These are phyloP conservation scores for Rhinoderma darwinii DNA, from an alignment of 2,113 vertebrate species.

Conservation along the genomic window DNA sequence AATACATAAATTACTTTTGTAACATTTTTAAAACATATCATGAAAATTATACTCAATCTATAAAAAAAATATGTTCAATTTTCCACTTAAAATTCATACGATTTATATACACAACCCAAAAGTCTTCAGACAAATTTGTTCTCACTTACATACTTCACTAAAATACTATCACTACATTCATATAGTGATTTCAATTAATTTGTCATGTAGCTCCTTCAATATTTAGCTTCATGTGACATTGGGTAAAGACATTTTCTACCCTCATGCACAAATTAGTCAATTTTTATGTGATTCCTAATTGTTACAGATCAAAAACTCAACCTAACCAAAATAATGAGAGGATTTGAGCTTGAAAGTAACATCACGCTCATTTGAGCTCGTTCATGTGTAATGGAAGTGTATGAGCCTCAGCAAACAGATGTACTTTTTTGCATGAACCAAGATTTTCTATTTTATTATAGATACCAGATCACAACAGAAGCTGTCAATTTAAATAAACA, in stretches of 20 bases:
- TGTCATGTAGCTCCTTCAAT: constrained; percentile 1
- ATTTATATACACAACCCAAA: background rate
- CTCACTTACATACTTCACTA: background rate
- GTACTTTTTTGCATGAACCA: background rate
- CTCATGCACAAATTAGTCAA: constrained; percentile 17
- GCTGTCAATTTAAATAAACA: background rate
- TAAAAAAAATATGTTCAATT: too few relatives aligned
- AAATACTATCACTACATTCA: background rate
- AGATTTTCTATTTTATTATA: background rate
- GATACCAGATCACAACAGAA: background rate
- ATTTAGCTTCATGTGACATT: constrained; percentile 34
- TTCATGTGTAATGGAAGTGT: constrained; percentile 17
- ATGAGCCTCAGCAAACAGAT: constrained; percentile 12
- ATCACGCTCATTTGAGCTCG: constrained; percentile 27
- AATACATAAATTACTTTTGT: too few relatives aligned
- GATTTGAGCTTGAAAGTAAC: constrained; percentile 34
- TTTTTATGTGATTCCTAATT: constrained; percentile 24
- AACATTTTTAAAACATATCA: too few relatives aligned
- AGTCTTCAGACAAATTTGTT: background rate
- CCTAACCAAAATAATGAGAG: constrained; percentile 46
- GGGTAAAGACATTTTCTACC: background rate
- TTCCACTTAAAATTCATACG: background rate
- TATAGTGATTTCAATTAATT: constrained; percentile 12
- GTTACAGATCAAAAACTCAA: constrained; percentile 41
- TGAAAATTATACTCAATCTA: too few relatives aligned